Conservation (phyloP, 2,113 vertebrate species). For the Thunnus thynnus region DNA sequence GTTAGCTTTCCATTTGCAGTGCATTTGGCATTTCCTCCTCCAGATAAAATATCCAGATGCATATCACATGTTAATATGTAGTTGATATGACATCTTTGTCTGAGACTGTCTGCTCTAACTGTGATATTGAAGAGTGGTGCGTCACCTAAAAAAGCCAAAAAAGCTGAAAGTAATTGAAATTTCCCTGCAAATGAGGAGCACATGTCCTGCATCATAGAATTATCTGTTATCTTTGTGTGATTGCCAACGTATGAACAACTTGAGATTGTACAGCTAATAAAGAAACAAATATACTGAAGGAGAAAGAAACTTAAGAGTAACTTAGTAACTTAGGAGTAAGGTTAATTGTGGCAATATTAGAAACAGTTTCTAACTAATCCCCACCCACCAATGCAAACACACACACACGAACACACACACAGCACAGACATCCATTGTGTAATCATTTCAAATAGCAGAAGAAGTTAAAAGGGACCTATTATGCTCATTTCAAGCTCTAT, state of each 20-base stretch:
- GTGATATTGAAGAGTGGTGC: not conserved
- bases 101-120: not conserved
- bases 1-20: not conserved
- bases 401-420: not conserved
- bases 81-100: not conserved
- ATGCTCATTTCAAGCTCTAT: too few relatives aligned
- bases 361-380: not conserved
- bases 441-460: too few relatives aligned
- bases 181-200: not conserved
- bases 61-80: not conserved
- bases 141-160: not conserved
- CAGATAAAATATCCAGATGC: not conserved
- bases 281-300: not conserved
- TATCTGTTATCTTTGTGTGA: not conserved
- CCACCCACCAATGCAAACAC: not conserved
- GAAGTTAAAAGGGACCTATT: too few relatives aligned
- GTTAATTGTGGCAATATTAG: not conserved
- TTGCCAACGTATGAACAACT: not conserved
- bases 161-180: not conserved
- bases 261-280: not conserved
- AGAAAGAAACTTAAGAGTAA: conserved; percentile 1
- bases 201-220: not conserved
- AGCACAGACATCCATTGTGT: too few relatives aligned
- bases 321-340: not conserved
- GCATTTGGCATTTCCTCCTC: too few relatives aligned